These are phyloP conservation scores for Conus ventricosus DNA, from an alignment of 1,140 invertebrate genomes.

Conservation along the genomic window DNA sequence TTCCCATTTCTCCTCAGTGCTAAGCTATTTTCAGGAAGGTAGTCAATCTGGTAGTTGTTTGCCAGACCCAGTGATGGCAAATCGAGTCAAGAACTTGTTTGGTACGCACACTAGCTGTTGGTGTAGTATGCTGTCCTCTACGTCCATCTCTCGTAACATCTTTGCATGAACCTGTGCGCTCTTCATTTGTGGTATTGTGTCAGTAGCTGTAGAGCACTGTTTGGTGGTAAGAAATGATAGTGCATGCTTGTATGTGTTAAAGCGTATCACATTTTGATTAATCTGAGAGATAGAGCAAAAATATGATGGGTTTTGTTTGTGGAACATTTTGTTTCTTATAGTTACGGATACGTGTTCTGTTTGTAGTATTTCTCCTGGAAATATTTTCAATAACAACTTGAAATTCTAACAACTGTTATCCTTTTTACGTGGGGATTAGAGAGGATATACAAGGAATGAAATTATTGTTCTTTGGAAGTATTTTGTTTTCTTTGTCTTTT, in stretches of 20 bases:
- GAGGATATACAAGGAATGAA: neutral
- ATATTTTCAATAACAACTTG: no score
- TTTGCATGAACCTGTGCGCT: neutral
- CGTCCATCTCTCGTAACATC: neutral
- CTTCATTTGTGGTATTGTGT: no score
- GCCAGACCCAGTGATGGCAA: constrained; percentile 17
- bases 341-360: no score
- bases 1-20: constrained; percentile 14
- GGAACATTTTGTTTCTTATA: no score
- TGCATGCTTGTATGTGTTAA: no score
- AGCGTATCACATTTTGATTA: no score
- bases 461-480: neutral
- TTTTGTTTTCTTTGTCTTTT: neutral
- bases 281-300: no score
- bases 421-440: neutral
- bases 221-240: no score
- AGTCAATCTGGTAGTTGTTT: constrained; percentile 20
- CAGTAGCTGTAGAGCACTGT: no score
- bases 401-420: neutral
- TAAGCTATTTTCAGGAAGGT: constrained; percentile 26
- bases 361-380: no score
- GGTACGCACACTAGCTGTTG: constrained; percentile 12
- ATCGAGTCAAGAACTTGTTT: constrained; percentile 22
- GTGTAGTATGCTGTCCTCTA: constrained; percentile 5
- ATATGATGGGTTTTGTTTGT: no score